phyloP scores from a whole-genome alignment of 2,113 vertebrate species.

The Pollimyrus isidori region DNA sequence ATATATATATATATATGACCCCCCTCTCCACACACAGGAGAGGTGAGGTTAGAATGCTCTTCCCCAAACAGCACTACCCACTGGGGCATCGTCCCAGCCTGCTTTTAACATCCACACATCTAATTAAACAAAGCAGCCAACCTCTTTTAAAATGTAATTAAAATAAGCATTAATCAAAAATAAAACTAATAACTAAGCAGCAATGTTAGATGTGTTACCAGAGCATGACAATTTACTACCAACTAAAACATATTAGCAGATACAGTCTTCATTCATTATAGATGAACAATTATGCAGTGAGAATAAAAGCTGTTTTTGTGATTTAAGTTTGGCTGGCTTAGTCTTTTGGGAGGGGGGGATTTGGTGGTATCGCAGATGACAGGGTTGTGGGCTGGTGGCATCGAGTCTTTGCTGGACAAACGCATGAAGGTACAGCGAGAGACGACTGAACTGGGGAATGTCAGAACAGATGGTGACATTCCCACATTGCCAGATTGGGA shows the following conservation, averaged over 20 bases:
- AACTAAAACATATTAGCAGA: background rate
- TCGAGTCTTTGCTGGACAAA: background rate
- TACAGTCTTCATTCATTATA: background rate
- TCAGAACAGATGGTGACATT: conserved; percentile 14
- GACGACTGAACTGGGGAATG: background rate
- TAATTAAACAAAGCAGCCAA: background rate
- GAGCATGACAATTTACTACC: background rate
- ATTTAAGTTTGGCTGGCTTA: background rate
- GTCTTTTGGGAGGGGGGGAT: background rate
- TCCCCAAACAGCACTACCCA: background rate
- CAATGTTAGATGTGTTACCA: background rate
- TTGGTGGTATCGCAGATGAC: background rate
- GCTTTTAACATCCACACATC: background rate
- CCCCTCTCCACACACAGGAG: background rate
- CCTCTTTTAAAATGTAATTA: background rate
- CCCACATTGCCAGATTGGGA: background rate
- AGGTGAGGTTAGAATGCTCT: background rate
- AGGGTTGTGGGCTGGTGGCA: background rate
- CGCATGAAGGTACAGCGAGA: background rate
- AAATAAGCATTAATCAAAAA: background rate
- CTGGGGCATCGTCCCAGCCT: background rate
- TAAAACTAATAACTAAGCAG: background rate
- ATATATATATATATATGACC: background rate
- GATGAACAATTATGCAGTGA: background rate
- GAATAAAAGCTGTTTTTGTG: background rate